phyloP scores from a whole-genome alignment of 92 coral and sea anemone genomes.

The Desmophyllum pertusum region DNA sequence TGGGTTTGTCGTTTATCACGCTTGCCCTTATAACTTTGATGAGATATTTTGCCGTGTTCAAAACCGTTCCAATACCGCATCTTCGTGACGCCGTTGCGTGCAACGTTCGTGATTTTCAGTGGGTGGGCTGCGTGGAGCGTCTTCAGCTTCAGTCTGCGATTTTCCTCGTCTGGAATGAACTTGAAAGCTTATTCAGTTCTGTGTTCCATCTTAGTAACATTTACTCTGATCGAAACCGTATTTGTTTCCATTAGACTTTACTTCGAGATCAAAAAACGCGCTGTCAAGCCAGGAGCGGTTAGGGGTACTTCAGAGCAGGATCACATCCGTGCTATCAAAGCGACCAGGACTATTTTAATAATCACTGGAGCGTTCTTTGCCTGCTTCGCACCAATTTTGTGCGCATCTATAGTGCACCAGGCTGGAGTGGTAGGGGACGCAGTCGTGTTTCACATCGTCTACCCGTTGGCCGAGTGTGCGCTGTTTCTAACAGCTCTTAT shows the following conservation, averaged over 20 bases:
- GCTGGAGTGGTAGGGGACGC: background rate
- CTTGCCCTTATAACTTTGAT: slow-evolving; percentile 6
- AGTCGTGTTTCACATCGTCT: slow-evolving; percentile 19
- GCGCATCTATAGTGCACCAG: slow-evolving; percentile 25
- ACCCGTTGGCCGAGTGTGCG: slow-evolving; percentile 25
- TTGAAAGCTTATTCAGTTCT: slow-evolving; percentile 16
- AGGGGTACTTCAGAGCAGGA: background rate
- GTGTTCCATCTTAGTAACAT: slow-evolving; percentile 19
- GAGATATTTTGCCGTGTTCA: slow-evolving; percentile 26
- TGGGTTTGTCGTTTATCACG: slow-evolving; percentile 20
- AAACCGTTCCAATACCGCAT: slow-evolving; percentile 5
- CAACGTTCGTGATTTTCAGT: background rate
- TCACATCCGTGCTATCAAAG: background rate
- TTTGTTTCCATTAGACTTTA: slow-evolving; percentile 1
- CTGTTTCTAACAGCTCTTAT: slow-evolving; percentile 28
- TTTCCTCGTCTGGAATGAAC: slow-evolving; percentile 27
- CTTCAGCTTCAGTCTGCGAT: slow-evolving; percentile 25
- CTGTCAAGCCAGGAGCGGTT: background rate
- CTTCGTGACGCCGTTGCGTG: slow-evolving; percentile 5
- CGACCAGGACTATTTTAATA: slow-evolving; percentile 7
- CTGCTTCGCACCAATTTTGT: slow-evolving; percentile 16
- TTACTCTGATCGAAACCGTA: slow-evolving; percentile 6
- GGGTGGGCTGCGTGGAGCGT: slow-evolving; percentile 13
- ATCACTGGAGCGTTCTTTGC: slow-evolving; percentile 24
- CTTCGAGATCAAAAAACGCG: background rate